These are phyloP conservation scores for Drosophila subpulchrella DNA, from an alignment of 1,140 invertebrate genomes.

Conservation along the genomic window DNA sequence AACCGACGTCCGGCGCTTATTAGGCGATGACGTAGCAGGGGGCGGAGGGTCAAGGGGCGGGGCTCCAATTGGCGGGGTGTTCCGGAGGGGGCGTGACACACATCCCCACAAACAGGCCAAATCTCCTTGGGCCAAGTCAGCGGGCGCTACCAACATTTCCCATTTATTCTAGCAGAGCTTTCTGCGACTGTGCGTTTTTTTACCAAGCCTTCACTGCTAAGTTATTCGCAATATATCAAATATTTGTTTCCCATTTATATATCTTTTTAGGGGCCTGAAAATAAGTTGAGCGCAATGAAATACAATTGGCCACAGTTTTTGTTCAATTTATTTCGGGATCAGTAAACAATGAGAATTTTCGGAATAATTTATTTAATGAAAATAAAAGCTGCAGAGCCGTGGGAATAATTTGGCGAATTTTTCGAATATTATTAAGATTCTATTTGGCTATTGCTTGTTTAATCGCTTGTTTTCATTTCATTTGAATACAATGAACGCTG, in stretches of 20 bases:
- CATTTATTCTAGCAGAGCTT: constrained; percentile 34
- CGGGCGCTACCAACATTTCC: constrained; percentile 32
- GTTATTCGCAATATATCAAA: constrained; percentile 13
- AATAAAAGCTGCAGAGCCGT: not conserved
- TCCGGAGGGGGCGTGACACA: constrained; percentile 31
- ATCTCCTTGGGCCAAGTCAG: constrained; percentile 21
- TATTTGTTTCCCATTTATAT: constrained; percentile 21
- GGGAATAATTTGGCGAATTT: not conserved
- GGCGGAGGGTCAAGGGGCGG: not conserved
- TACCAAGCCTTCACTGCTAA: not conserved
- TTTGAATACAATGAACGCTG: not conserved
- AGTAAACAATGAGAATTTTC: constrained; percentile 7
- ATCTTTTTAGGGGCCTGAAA: constrained; percentile 10
- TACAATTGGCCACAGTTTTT: constrained; percentile 12
- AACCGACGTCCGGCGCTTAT: constrained; percentile 75
- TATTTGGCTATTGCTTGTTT: not conserved
- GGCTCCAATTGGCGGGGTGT: constrained; percentile 25
- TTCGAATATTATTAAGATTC: not conserved
- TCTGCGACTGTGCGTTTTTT: constrained; percentile 1
- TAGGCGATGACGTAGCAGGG: constrained; percentile 39
- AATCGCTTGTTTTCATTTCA: not conserved
- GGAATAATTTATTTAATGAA: constrained; percentile 11
- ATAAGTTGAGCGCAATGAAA: constrained; percentile 8
- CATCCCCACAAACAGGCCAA: constrained; percentile 40
- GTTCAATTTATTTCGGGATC: constrained; percentile 13